Conservation (phyloP, 1,140 invertebrate species). For the Ptiloglossa arizonensis region DNA sequence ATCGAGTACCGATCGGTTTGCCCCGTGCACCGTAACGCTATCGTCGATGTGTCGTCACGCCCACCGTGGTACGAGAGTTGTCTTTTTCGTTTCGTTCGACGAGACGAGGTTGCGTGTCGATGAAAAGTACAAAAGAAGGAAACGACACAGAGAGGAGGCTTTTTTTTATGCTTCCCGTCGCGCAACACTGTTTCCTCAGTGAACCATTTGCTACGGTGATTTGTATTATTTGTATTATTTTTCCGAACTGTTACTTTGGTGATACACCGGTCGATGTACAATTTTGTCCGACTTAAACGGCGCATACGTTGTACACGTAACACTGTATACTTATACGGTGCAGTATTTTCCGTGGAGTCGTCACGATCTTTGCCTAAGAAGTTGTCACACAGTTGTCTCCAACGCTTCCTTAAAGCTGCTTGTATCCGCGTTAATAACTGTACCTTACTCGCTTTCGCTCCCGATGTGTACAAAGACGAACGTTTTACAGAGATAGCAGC, state of each 20-base stretch:
- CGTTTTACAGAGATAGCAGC: too few relatives aligned
- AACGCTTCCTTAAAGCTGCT: too few relatives aligned
- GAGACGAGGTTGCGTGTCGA: neutral
- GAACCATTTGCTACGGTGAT: conserved; percentile 13
- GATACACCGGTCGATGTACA: conserved; percentile 23
- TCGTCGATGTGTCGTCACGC: neutral
- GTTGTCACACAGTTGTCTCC: too few relatives aligned
- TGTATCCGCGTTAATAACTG: too few relatives aligned
- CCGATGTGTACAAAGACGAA: too few relatives aligned
- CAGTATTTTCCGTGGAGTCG: too few relatives aligned
- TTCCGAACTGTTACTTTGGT: conserved; percentile 18
- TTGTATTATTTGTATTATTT: conserved; percentile 25
- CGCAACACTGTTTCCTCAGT: conserved; percentile 31
- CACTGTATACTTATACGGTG: conserved; percentile 17
- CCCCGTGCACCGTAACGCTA: neutral
- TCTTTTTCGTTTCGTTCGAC: conserved; percentile 34
- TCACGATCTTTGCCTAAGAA: too few relatives aligned
- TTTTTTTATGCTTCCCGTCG: conserved; percentile 5
- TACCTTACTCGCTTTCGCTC: too few relatives aligned
- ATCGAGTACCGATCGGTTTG: neutral
- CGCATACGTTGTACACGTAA: conserved; percentile 27
- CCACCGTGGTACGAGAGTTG: neutral
- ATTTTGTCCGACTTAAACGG: conserved; percentile 34
- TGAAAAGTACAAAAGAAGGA: neutral
- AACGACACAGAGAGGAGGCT: neutral